Evolutionary conservation across 2,797 vertebrate genomes (phyloP).

Genomic region (Sebastes variabilis): DNA sequence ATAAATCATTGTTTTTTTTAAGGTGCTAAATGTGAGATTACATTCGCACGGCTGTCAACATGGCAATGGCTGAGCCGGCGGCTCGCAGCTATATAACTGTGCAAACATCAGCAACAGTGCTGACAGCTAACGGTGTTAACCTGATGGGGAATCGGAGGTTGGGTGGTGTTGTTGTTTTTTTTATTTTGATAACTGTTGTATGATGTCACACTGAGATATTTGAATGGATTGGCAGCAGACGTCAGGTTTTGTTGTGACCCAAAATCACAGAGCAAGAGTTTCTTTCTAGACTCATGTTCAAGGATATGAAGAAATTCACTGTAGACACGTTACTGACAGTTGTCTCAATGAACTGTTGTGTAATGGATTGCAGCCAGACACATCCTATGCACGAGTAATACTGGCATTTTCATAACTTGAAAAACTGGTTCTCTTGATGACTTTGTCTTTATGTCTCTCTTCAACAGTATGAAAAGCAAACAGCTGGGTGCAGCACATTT

Average conservation of each 20-base stretch:
- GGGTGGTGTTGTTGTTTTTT: not conserved
- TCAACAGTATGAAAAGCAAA: not conserved
- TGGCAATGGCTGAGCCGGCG: too few relatives aligned
- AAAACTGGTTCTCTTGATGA: not conserved
- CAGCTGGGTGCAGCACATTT: not conserved
- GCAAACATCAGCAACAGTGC: too few relatives aligned
- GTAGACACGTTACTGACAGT: not conserved
- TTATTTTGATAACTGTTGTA: not conserved
- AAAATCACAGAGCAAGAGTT: not conserved
- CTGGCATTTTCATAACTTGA: not conserved
- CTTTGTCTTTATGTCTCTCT: not conserved
- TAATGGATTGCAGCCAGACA: not conserved
- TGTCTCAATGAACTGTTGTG: rapidly evolving
- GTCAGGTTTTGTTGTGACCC: not conserved
- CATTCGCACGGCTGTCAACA: too few relatives aligned
- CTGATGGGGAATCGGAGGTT: too few relatives aligned
- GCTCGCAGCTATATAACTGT: too few relatives aligned
- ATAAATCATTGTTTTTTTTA: too few relatives aligned
- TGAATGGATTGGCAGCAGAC: not conserved
- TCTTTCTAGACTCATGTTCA: not conserved
- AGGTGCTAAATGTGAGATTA: too few relatives aligned
- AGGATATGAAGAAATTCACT: not conserved
- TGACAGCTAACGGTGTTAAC: too few relatives aligned
- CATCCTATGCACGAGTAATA: rapidly evolving
- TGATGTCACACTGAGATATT: not conserved